Evolutionary conservation across 2,888 invertebrate species (phyloP), one percentile per base, ranked within the genome.

Genomic region (Kryphioiulus occultus): DNA sequence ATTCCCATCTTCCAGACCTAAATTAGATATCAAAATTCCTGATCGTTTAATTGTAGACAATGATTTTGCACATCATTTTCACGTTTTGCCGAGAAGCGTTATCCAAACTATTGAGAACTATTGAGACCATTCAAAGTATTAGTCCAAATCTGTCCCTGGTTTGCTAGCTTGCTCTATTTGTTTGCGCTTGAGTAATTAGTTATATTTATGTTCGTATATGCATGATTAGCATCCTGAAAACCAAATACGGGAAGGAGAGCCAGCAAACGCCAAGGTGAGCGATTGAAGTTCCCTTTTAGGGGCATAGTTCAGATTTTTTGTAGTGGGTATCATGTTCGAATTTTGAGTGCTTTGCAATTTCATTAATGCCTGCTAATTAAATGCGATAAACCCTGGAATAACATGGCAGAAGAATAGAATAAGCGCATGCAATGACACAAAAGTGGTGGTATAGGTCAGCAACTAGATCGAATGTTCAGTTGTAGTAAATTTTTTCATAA

Each of bases 151-250:
- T 30, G 1, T 17, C 30, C 78, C 78, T 30, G 78, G 78, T 85
- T 47, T 85, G 85, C 85, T 85, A 59, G 85, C 85, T 53, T 85
- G 85, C 85, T 53, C 30, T 39, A 42, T 85, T 85, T 53, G 44
- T 85, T 85, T 85, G 85, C 85, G 47, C 53, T 35, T 85, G 85
- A 44, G 85, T 85, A 59, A 85, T 59, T 32, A 85, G 59, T 85
- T 85, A 59, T 85, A 53, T 85, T 85, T 85, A 59, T 85, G 85
- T 59, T 59, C 53, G 59, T 85, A 47, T 59, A 53, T 85, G 85
- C 85, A 85, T 85, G 85, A 85, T 53, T 85, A 85, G 85, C 85
- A 47, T 85, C 85, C 85, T 59, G 85, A 85, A 53, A 59, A 59
- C 32, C 47, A 85, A 30, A 22, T 53, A 44, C 85, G 42, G 47